phyloP scores from a whole-genome alignment of 1,140 invertebrate genomes.

The Bombus affinis region DNA sequence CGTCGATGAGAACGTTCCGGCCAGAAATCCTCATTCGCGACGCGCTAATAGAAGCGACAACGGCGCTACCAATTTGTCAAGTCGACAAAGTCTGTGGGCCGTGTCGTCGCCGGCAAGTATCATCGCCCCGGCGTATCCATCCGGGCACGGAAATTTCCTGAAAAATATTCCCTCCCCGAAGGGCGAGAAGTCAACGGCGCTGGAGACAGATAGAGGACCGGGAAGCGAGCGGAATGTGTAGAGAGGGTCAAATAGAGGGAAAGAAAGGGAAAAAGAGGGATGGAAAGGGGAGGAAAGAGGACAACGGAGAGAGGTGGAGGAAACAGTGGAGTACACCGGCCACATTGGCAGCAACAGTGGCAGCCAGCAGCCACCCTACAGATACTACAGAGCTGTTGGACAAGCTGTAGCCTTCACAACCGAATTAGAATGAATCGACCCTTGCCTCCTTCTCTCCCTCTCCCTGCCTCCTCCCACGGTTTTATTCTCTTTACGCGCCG shows the following conservation, averaged over 20 bases:
- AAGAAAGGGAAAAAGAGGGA: conserved; percentile 21
- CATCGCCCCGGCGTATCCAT: conserved; percentile 36
- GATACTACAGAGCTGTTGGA: conserved; percentile 79
- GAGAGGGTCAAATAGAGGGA: conserved; percentile 3
- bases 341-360: conserved; percentile 68
- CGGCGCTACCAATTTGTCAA: conserved; percentile 39
- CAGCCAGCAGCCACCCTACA: conserved; percentile 68
- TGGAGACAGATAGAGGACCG: conserved; percentile 32
- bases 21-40: conserved; percentile 41
- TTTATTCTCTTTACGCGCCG: conserved; percentile 52
- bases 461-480: conserved; percentile 27
- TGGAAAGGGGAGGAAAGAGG: conserved; percentile 43
- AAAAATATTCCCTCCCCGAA: conserved; percentile 63
- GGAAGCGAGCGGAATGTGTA: neutral
- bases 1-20: conserved; percentile 14
- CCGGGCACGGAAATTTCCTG: conserved; percentile 51
- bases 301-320: conserved; percentile 37
- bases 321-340: conserved; percentile 59
- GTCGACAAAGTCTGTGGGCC: conserved; percentile 23
- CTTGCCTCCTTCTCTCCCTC: conserved; percentile 57
- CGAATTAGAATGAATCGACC: conserved; percentile 83
- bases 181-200: conserved; percentile 32
- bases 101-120: conserved; percentile 37
- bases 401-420: conserved; percentile 82
- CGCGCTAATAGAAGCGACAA: conserved; percentile 42